A percentile compares a stretch with the other conserved stretches of the same genome.
Conservation (phyloP, 2,888 invertebrate species). For the Tenthredo amoena region DNA sequence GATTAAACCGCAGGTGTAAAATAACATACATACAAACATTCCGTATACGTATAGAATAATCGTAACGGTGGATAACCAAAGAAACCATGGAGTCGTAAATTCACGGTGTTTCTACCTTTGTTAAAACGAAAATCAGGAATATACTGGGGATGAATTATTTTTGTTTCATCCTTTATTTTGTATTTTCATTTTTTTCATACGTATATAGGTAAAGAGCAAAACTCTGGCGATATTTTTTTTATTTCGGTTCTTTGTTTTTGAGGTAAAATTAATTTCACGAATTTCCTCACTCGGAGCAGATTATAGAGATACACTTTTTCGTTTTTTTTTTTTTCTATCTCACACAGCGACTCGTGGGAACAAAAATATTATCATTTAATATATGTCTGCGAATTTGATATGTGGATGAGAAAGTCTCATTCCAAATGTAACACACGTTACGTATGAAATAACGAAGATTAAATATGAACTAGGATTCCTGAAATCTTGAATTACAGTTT, state of each 20-base stretch:
- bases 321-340: background rate
- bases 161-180: background rate
- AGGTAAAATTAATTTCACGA: background rate
- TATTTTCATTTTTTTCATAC: background rate
- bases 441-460: background rate
- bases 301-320: background rate
- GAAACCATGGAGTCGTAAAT: constrained; percentile 13
- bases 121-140: background rate
- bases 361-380: no score
- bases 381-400: background rate
- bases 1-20: constrained; percentile 6
- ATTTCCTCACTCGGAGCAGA: background rate
- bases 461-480: background rate
- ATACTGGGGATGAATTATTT: background rate
- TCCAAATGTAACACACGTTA: background rate
- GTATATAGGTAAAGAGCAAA: background rate
- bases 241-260: background rate
- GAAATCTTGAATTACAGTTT: background rate
- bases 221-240: background rate
- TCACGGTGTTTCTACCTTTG: background rate
- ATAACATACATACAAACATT: background rate
- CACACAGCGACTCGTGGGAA: background rate
- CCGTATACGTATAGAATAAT: background rate
- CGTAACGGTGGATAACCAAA: background rate
- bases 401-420: background rate